phyloP scores from a whole-genome alignment of 2,113 vertebrate genomes.

The Nannospalax galili region DNA sequence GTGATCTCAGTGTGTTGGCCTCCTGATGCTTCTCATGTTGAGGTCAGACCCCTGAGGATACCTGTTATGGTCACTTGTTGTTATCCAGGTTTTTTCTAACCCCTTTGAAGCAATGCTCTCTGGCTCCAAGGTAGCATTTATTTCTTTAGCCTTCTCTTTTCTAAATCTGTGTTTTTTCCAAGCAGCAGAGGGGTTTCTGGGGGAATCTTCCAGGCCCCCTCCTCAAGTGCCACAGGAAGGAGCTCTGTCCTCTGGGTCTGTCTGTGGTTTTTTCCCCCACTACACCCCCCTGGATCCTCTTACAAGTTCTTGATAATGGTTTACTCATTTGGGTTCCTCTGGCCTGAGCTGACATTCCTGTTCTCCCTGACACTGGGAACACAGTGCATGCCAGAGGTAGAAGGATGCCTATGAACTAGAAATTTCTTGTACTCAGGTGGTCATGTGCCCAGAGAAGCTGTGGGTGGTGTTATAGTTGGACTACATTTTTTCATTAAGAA shows the following conservation, averaged over 20 bases:
- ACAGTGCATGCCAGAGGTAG: neutral
- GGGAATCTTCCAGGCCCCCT: neutral
- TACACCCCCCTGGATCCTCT: neutral
- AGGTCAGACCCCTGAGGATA: neutral
- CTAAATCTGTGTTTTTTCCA: conserved; percentile 3
- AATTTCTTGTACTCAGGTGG: neutral
- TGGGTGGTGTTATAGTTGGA: neutral
- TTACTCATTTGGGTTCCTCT: neutral
- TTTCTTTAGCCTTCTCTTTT: conserved; percentile 5
- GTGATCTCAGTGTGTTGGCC: neutral
- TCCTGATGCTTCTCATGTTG: neutral
- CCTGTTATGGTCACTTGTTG: neutral
- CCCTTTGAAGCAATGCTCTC: neutral
- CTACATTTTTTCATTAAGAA: neutral
- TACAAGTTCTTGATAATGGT: neutral
- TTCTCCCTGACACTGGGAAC: neutral
- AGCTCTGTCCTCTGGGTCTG: neutral
- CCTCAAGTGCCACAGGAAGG: neutral
- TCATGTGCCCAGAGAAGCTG: neutral
- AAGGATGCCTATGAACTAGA: neutral
- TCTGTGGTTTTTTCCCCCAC: neutral
- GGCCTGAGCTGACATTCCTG: neutral
- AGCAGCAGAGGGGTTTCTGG: conserved; percentile 10
- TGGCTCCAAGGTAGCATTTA: neutral
- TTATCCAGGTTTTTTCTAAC: neutral